These are phyloP conservation scores for Brachionus koreanus DNA, from an alignment of 1,140 invertebrate species.

Conservation along the genomic window DNA sequence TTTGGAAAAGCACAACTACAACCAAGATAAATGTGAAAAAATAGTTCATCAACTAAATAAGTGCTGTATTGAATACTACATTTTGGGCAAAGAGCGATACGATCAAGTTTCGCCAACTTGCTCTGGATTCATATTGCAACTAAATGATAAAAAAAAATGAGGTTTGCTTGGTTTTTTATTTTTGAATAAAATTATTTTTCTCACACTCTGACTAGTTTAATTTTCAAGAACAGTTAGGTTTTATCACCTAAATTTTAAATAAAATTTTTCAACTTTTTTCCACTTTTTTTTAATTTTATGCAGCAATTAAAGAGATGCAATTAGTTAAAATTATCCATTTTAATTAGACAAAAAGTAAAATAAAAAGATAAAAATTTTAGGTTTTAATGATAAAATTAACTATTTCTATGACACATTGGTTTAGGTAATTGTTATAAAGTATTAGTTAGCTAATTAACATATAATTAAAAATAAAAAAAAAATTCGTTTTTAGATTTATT, in stretches of 20 bases:
- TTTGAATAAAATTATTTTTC: background rate
- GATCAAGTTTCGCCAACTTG: constrained; percentile 29
- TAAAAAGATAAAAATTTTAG: too few species aligned
- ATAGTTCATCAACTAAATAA: background rate
- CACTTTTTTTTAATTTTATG: too few species aligned
- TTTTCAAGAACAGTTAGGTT: background rate
- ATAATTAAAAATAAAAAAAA: background rate
- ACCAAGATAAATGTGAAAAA: constrained; percentile 2
- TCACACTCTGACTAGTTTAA: background rate
- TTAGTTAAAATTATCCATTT: background rate
- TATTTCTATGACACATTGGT: too few species aligned
- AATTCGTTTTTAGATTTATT: background rate
- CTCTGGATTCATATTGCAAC: constrained; percentile 14
- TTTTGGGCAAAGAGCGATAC: background rate
- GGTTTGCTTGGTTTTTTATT: background rate
- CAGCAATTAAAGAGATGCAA: too few species aligned
- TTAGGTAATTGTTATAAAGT: background rate
- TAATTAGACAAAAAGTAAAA: background rate
- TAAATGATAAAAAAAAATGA: background rate
- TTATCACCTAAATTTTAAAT: background rate
- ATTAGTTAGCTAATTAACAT: background rate
- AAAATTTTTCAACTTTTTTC: background rate
- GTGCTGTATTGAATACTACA: constrained; percentile 21
- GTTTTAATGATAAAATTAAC: too few species aligned
- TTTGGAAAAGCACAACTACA: background rate